These are phyloP conservation scores for Brachynemurus nebulosus DNA, from an alignment of 2,888 invertebrate species.

Conservation along the genomic window DNA sequence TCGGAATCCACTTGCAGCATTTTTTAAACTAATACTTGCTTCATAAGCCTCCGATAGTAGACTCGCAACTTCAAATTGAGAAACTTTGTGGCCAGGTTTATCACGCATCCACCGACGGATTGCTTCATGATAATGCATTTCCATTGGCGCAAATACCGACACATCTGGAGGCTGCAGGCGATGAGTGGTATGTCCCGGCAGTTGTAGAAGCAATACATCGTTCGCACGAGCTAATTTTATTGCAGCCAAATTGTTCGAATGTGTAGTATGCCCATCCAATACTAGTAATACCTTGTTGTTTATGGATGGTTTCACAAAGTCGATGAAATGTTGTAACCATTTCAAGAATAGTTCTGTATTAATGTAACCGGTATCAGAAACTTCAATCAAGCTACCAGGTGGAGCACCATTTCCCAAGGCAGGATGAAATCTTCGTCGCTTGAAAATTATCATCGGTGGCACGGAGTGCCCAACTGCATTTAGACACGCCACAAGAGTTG, in stretches of 20 bases:
- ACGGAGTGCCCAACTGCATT: conserved; percentile 15
- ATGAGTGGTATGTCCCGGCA: conserved; percentile 18
- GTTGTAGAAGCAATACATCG: conserved; percentile 18
- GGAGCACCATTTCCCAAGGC: conserved; percentile 6
- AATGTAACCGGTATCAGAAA: conserved; percentile 15
- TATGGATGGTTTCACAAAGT: conserved; percentile 12
- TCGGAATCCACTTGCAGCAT: conserved; percentile 14
- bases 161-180: conserved; percentile 19
- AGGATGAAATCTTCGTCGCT: conserved; percentile 11
- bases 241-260: conserved; percentile 20
- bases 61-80: conserved; percentile 14
- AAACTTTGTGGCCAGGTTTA: conserved; percentile 11
- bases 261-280: conserved; percentile 23
- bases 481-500: conserved; percentile 17
- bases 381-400: conserved; percentile 7
- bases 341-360: conserved; percentile 14
- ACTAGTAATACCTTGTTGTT: conserved; percentile 19
- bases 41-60: conserved; percentile 17
- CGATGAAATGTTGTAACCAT: conserved; percentile 11
- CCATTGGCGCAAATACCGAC: conserved; percentile 17
- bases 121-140: conserved; percentile 15
- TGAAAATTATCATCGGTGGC: conserved; percentile 12
- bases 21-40: conserved; percentile 15
- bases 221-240: conserved; percentile 16
- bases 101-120: conserved; percentile 15